Evolutionary conservation across 2,113 vertebrate species (phyloP), one percentile per base, ranked within the genome.

Genomic region (Neolamprologus cancellatus): DNA sequence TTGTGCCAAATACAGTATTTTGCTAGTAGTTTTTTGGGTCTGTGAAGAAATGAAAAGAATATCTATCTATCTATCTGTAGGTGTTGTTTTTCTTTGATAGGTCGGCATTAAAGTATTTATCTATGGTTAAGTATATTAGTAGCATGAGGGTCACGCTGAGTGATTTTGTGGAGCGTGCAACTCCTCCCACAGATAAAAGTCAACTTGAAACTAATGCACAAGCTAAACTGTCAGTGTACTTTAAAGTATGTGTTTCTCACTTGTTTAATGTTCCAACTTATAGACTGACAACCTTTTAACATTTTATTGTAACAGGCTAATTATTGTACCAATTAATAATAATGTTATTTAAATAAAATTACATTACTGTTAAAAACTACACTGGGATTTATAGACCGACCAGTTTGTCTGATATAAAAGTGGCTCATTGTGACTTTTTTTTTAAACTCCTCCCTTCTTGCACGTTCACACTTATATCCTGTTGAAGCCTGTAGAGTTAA

Each of bases 321-420:
- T 28, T 71, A 28, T 17, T 25, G 14, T 0, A 71, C 3, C 2
- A 28, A 46, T 46, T 11, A 17, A 28, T 25, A 71, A 25, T 0
- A 10, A 28, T 17, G 66, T 14, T 44, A 10, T 44, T 28, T 46
- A 0, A 48, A 74, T 0, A 46, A 18, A 74, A 48, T 18, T 7
- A 2, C 10, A 28, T 10, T 28, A 25, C 34, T 0, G 20, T 28
- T 28, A 41, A 55, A 55, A 23, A 39, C 8, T 25, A 41, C 0
- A 17, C 1, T 0, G 0, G 7, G 20, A 25, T 23, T 39, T 39
- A 23, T 48, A 18, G 44, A 74, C 14, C 8, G 1, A 11, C 66
- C 20, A 17, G 66, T 41, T 17, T 44, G 13, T 20, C 4, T 8
- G 36, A 39, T 15, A 39, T 2, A 84, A 61, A 87, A 32, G 2